phyloP scores from a whole-genome alignment of 1,140 invertebrate genomes.

The Sinella curviseta region DNA sequence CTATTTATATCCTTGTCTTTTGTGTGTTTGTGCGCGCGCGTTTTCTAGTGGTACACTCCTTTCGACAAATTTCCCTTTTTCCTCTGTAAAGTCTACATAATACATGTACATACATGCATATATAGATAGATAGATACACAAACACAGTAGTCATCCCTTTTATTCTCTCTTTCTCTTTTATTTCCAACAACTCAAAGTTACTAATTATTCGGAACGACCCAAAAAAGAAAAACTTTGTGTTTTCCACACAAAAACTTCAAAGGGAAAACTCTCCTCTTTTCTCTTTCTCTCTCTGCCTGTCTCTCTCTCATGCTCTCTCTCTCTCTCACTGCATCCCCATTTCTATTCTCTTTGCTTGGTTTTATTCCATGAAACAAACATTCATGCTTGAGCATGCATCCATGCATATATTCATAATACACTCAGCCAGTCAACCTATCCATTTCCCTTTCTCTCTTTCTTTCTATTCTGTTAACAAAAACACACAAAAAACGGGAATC shows the following conservation, averaged over 20 bases:
- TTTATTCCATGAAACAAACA: not conserved
- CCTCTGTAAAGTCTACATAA: no score
- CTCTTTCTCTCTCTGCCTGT: constrained; percentile 8
- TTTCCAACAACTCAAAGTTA: not conserved
- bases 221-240: constrained; percentile 18
- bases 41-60: no score
- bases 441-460: not conserved
- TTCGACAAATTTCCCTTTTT: no score
- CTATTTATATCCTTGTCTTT: no score
- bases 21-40: no score
- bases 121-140: no score
- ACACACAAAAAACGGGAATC: not conserved
- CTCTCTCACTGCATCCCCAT: not conserved
- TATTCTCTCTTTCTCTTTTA: not conserved
- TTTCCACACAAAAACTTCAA: constrained; percentile 20
- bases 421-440: not conserved
- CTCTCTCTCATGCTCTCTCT: no score
- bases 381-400: not conserved
- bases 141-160: not conserved
- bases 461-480: not conserved
- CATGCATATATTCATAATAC: not conserved
- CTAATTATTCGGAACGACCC: constrained; percentile 25
- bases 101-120: no score
- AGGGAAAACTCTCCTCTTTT: not conserved
- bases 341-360: constrained; percentile 18